Conservation (phyloP, 2,797 vertebrate genomes). For the Acropternis orthonyx region DNA sequence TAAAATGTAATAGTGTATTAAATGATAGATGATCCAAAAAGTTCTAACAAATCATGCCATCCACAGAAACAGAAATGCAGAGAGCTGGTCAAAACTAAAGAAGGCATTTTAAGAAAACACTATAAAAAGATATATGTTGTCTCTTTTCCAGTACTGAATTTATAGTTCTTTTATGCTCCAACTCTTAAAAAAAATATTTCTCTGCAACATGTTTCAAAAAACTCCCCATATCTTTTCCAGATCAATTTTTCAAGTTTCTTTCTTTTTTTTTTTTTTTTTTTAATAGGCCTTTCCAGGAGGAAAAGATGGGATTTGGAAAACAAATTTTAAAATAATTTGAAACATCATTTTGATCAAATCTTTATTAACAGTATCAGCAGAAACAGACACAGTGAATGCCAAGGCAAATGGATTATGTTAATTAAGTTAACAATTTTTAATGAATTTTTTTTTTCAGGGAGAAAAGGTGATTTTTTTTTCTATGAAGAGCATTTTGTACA, state of each 20-base stretch:
- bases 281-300: background rate
- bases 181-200: background rate
- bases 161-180: background rate
- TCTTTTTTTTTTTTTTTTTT: background rate
- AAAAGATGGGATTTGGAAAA: background rate
- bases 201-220: background rate
- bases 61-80: background rate
- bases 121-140: background rate
- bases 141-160: background rate
- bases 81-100: background rate
- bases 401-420: slow-evolving; percentile 35
- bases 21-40: background rate
- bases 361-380: slow-evolving; percentile 26
- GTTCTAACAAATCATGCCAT: background rate
- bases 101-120: slow-evolving; percentile 3
- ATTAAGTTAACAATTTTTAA: slow-evolving; percentile 34
- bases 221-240: background rate
- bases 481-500: background rate
- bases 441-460: background rate
- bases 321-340: slow-evolving; percentile 3
- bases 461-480: background rate
- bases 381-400: background rate
- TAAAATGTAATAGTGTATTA: background rate
- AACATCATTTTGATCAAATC: slow-evolving; percentile 16
- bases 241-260: background rate